phyloP scores from a whole-genome alignment of 2,113 vertebrate species.

The Hippocampus barbouri region DNA sequence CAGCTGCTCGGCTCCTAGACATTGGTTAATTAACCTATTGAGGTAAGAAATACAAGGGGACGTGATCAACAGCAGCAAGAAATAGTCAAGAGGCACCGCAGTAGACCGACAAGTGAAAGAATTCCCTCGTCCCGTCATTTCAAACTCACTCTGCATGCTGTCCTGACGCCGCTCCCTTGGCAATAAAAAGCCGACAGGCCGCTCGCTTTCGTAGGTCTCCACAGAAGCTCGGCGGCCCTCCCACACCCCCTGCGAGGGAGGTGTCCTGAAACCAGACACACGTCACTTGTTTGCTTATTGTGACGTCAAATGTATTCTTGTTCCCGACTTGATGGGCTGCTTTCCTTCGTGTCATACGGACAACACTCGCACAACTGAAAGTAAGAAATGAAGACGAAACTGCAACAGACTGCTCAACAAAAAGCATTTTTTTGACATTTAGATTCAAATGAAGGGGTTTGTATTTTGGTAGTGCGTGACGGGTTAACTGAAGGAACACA shows the following conservation, averaged over 20 bases:
- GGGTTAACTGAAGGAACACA: not conserved
- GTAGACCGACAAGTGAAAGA: not conserved
- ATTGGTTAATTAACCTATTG: not conserved
- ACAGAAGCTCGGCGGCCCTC: conserved; percentile 17
- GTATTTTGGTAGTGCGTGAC: not conserved
- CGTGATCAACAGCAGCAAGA: not conserved
- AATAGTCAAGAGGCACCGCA: not conserved
- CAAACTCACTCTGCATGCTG: conserved; percentile 58
- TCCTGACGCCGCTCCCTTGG: conserved; percentile 5
- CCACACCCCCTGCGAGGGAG: conserved; percentile 24
- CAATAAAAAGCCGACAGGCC: conserved; percentile 17
- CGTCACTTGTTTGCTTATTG: not conserved
- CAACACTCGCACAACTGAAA: not conserved
- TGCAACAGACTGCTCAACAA: no score
- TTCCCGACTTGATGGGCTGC: not conserved
- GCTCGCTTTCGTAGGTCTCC: conserved; percentile 44
- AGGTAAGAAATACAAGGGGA: no score
- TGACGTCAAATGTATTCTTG: not conserved
- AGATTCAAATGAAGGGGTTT: not conserved
- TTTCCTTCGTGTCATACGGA: not conserved
- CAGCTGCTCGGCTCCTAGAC: not conserved
- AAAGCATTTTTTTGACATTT: no score
- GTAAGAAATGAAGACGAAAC: not conserved
- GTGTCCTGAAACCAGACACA: conserved; percentile 4
- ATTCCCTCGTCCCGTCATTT: not conserved